Evolutionary conservation across 2,113 vertebrate genomes (phyloP).

Genomic region (Oryzias melastigma): DNA sequence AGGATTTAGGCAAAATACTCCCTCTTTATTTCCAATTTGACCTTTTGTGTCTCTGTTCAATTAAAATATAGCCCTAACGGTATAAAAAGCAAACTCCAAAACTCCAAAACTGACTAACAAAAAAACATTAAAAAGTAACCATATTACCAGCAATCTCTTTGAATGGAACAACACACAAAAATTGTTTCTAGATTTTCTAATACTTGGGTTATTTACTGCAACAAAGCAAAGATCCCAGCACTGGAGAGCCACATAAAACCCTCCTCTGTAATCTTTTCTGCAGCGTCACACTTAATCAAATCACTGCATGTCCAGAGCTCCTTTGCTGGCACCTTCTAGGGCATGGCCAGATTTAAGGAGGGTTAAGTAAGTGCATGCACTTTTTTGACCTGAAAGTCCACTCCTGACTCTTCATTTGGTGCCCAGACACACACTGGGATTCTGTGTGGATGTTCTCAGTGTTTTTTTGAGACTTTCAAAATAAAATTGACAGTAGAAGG

Average conservation of each 20-base stretch:
- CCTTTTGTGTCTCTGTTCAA: too few relatives aligned
- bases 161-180: constrained; percentile 25
- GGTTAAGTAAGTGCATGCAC: constrained; percentile 57
- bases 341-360: constrained; percentile 27
- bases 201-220: constrained; percentile 15
- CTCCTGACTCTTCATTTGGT: constrained; percentile 11
- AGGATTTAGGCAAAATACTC: too few relatives aligned
- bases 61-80: too few relatives aligned
- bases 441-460: constrained; percentile 4
- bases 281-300: constrained; percentile 41
- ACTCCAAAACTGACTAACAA: too few relatives aligned
- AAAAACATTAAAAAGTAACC: too few relatives aligned
- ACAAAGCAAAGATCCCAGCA: constrained; percentile 3
- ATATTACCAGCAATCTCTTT: background rate
- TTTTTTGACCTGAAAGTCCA: constrained; percentile 23
- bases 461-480: constrained; percentile 4
- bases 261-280: constrained; percentile 12
- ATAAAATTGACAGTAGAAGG: background rate
- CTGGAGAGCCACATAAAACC: constrained; percentile 16
- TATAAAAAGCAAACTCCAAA: too few relatives aligned
- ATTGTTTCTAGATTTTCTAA: constrained; percentile 5
- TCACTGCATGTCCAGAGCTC: constrained; percentile 41
- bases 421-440: constrained; percentile 8
- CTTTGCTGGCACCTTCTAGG: constrained; percentile 36
- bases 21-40: too few relatives aligned